Percentiles rank a stretch among this genome's conserved stretches.
Evolutionary conservation across 2,888 invertebrate species (phyloP).

Genomic region (Nezara viridula): DNA sequence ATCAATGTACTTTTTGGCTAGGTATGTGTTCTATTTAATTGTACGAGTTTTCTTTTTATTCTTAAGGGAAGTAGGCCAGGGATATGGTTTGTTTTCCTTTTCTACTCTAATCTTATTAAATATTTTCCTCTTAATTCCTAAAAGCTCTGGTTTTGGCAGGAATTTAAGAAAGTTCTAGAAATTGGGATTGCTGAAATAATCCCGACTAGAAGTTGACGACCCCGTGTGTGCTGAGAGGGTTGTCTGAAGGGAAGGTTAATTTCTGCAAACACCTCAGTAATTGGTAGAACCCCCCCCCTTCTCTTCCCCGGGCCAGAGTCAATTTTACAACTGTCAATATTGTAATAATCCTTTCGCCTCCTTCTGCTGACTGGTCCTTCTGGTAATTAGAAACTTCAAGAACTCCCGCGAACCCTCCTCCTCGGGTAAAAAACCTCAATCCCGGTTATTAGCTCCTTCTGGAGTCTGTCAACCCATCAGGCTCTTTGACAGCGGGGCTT

Average conservation of each 20-base stretch:
- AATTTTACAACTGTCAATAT: constrained; percentile 60
- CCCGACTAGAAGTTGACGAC: constrained; percentile 33
- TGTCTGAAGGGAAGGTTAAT: constrained; percentile 51
- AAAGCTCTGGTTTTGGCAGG: not conserved
- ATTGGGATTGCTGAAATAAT: constrained; percentile 34
- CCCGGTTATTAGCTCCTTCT: constrained; percentile 32
- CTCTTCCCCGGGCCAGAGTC: constrained; percentile 1
- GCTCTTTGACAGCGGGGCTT: constrained; percentile 25
- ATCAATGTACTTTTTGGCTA: too few species aligned
- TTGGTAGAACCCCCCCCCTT: constrained; percentile 41
- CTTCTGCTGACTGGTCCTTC: constrained; percentile 52
- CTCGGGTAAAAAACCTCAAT: constrained; percentile 27
- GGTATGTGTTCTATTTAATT: too few species aligned
- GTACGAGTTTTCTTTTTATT: too few species aligned
- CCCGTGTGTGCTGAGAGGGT: constrained; percentile 48
- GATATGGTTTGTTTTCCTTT: too few species aligned
- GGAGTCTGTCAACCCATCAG: constrained; percentile 26
- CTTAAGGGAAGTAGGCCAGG: too few species aligned
- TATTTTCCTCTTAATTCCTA: not conserved
- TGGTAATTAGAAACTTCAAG: constrained; percentile 53
- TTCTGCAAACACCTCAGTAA: constrained; percentile 57
- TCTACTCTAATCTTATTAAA: too few species aligned
- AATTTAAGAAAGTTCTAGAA: constrained; percentile 2
- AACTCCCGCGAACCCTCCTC: not conserved
- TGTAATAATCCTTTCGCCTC: constrained; percentile 55